Evolutionary conservation across 2,797 vertebrate species (phyloP).

Genomic region (Aphelocoma californica): DNA sequence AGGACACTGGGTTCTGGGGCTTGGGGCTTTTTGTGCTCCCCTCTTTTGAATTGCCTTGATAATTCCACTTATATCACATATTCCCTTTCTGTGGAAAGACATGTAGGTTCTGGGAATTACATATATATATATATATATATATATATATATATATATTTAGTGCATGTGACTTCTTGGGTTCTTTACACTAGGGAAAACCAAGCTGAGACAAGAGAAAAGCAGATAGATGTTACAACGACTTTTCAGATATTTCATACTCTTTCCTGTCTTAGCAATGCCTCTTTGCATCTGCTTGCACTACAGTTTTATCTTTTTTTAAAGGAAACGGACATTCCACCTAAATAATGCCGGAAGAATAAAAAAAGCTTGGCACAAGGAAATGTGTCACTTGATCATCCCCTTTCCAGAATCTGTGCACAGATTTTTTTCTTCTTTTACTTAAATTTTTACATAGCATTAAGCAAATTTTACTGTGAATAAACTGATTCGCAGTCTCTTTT

Average conservation of each 20-base stretch:
- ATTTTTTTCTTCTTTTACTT: background rate
- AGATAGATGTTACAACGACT: background rate
- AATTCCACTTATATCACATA: background rate
- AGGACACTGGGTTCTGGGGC: rapidly evolving
- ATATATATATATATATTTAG: background rate
- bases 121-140: background rate
- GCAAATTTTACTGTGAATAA: background rate
- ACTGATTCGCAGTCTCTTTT: background rate
- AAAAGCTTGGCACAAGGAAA: background rate
- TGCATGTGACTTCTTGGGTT: background rate
- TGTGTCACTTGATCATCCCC: background rate
- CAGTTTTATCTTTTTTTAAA: background rate
- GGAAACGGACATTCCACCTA: background rate
- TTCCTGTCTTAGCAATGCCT: background rate
- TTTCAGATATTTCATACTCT: background rate
- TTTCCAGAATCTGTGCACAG: background rate
- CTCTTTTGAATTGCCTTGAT: background rate
- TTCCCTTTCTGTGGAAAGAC: background rate
- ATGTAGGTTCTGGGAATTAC: background rate
- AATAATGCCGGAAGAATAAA: background rate
- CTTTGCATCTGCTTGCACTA: background rate
- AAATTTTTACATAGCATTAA: background rate
- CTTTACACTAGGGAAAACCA: background rate
- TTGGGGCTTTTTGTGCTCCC: background rate
- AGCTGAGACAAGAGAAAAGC: background rate